Evolutionary conservation across 2,797 vertebrate genomes (phyloP), one percentile per base, ranked within the genome.

Genomic region (Malacoraja senta): DNA sequence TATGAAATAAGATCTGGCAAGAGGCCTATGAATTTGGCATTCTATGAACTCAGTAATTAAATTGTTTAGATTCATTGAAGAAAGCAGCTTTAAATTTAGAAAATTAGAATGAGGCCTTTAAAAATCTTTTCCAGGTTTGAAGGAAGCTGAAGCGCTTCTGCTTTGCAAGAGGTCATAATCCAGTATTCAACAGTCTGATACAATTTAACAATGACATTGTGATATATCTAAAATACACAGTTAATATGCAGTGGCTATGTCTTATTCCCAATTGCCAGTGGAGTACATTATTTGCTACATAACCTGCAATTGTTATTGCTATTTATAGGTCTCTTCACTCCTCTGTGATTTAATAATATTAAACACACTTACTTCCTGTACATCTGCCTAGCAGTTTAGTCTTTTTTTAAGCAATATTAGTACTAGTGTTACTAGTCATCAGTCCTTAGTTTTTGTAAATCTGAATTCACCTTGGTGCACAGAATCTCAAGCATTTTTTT

Each of bases 151-250:
- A 86, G 58, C 13, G 15, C 12, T 61, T 86, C 63, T 86, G 83
- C 83, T 86, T 8, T 86, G n/a, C 32, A 63, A 63, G n/a, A 88
- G n/a, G 8, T 68, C 84, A 10, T 65, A 86, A 17, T 68, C 63
- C 61, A 68, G 6, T 93, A 35, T 83, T 53, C 78, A 44, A 24
- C 81, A 44, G 17, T 32, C 58, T 83, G 8, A 44, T 53, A 71
- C 35, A 35, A 35, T 95, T 95, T 95, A 94, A 94, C 12, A 93
- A 94, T 21, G 94, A 93, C 93, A 94, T 94, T 93, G 93, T 94
- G 93, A 94, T 94, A 35, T 94, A 90, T 91, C 94, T 94, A 94
- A 53, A 93, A 94, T 95, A 94, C 63, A 94, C 79, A 1, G 93
- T 95, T 93, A 38, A 93, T 94, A n/a, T 93, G 93, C 86, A 93